These are phyloP conservation scores for Trimorus sp. DNA, from an alignment of 2,888 invertebrate species.

Conservation along the genomic window DNA sequence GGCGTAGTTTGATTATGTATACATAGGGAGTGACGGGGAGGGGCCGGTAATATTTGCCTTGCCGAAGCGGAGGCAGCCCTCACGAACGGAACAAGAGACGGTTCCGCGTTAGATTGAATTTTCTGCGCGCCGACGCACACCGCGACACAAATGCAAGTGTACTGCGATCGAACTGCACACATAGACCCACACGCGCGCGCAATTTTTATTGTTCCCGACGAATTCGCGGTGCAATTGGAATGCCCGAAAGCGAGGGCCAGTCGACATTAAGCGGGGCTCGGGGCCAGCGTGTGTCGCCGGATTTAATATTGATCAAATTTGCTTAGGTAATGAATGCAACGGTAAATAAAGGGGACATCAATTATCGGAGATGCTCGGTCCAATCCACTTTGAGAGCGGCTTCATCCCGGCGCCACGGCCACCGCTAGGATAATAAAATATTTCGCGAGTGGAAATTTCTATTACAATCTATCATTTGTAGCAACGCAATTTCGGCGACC, in stretches of 20 bases:
- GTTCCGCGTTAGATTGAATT: slow-evolving; percentile 55
- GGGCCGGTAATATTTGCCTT: slow-evolving; percentile 47
- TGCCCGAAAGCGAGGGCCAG: slow-evolving; percentile 19
- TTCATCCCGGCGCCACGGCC: slow-evolving; percentile 2
- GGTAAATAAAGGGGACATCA: slow-evolving; percentile 20
- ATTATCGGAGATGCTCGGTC: slow-evolving; percentile 16
- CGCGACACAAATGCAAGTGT: neutral
- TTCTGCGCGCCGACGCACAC: slow-evolving; percentile 17
- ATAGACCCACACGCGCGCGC: neutral
- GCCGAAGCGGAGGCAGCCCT: slow-evolving; percentile 17
- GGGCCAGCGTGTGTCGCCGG: neutral
- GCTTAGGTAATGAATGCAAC: slow-evolving; percentile 15
- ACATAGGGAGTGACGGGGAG: slow-evolving; percentile 46
- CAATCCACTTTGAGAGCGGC: slow-evolving; percentile 7
- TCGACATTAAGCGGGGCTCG: slow-evolving; percentile 5
- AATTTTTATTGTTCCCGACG: slow-evolving; percentile 41
- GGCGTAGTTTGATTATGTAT: slow-evolving; percentile 62
- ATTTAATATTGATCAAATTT: slow-evolving; percentile 34
- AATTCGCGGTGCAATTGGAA: slow-evolving; percentile 29
- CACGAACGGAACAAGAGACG: slow-evolving; percentile 52
- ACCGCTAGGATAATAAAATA: slow-evolving; percentile 5
- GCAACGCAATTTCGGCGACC: slow-evolving; percentile 14
- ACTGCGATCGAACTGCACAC: too few species aligned
- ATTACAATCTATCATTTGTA: slow-evolving; percentile 28
- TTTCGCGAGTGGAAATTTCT: slow-evolving; percentile 9